Evolutionary conservation across 2,888 invertebrate genomes (phyloP).

Genomic region (Mechanitis messenoides): DNA sequence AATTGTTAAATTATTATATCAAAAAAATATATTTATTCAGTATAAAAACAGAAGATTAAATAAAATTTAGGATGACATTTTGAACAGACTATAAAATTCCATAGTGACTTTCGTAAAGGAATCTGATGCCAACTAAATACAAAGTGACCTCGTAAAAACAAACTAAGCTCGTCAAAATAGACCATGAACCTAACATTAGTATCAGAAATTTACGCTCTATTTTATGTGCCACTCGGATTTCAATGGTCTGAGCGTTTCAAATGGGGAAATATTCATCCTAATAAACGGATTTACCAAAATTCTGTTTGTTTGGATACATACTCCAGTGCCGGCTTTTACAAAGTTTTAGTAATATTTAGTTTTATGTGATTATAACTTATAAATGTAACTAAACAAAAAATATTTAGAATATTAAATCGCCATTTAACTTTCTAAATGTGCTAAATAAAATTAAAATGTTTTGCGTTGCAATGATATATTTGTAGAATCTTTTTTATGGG

Average conservation of each 20-base stretch:
- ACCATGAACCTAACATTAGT: conserved; percentile 49
- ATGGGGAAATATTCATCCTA: conserved; percentile 27
- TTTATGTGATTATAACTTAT: conserved; percentile 25
- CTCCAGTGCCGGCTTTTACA: conserved; percentile 38
- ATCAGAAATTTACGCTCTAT: conserved; percentile 55
- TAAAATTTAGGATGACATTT: neutral
- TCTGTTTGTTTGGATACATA: conserved; percentile 43
- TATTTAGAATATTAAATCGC: conserved; percentile 5
- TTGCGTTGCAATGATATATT: no score
- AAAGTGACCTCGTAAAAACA: conserved; percentile 46
- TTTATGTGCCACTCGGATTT: conserved; percentile 61
- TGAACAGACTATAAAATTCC: conserved; percentile 23
- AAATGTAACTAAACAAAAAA: neutral
- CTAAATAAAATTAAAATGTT: no score
- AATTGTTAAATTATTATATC: neutral
- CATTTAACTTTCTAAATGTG: no score
- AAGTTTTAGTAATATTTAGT: conserved; percentile 31
- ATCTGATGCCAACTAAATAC: conserved; percentile 34
- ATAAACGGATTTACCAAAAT: conserved; percentile 49
- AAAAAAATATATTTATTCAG: neutral
- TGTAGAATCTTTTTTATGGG: no score
- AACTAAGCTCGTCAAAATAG: conserved; percentile 45
- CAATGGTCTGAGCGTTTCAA: conserved; percentile 39
- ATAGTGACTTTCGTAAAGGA: conserved; percentile 20
- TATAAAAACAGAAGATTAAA: no score